Base-by-base conservation (phyloP, 2,113 vertebrate species). In the Proteles cristata region DNA sequence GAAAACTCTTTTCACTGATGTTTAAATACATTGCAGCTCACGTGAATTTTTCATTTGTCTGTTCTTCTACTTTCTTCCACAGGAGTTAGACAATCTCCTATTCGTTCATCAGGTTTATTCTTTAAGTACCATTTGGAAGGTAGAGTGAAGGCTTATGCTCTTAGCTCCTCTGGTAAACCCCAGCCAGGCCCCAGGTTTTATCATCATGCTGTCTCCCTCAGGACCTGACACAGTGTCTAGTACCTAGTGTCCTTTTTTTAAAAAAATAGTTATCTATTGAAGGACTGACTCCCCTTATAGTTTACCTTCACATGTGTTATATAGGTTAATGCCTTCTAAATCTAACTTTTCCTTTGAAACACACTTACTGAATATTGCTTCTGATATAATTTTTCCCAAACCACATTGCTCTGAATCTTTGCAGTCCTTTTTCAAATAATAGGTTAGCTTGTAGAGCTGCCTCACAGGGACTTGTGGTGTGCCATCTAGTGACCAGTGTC, bases 401-500 rank as follows among this genome's bases (percentile, higher is more conserved):
- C n/a, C 53, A 96, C 65, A n/a, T 31, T 82, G 33, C 35, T 69
- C 58, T 77, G 19, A 33, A 39, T 86, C 79, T 82, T 74, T 48
- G 48, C 77, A 85, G 15, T 28, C 15, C 53, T 91, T 90, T 53
- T 80, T 84, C 63, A 83, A 79, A 50, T 58, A 66, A 91, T 12
- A 17, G 15, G 2, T 90, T 66, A 85, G n/a, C 10, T 76, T 76
- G 50, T 85, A 10, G 48, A 55, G 65, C 71, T 63, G 50, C 4
- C 74, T 58, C 12, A n/a, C 73, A 89, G 58, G 15, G 94, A 73
- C 79, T 88, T 97, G 77, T 39, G 58, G 9, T 97, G 68, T 94
- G 95, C 93, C 95, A 69, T 77, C 90, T 94, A 96, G 79, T 82
- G 95, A 96, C 71, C 58, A 65, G 19, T 35, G 74, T 71, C 10